These are phyloP conservation scores for Drosophila sechellia DNA, from an alignment of 1,140 invertebrate genomes.

Conservation along the genomic window DNA sequence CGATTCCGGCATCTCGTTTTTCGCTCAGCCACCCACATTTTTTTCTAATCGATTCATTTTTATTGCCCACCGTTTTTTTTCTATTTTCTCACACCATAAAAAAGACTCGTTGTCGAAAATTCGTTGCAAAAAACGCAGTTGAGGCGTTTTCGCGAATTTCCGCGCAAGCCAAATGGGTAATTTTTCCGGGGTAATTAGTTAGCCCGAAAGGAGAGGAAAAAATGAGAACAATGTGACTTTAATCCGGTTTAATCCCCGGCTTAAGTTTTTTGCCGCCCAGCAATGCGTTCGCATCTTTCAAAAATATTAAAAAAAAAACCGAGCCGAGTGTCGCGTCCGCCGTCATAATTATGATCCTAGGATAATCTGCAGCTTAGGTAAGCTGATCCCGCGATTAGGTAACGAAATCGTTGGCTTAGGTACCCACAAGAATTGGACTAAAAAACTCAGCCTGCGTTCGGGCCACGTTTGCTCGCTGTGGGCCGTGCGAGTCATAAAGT, in stretches of 20 bases:
- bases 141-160: slow-evolving; percentile 75
- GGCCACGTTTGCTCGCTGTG: slow-evolving; percentile 4
- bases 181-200: slow-evolving; percentile 73
- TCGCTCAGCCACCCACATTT: slow-evolving; percentile 15
- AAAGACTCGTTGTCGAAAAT: slow-evolving; percentile 32
- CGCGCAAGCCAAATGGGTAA: slow-evolving; percentile 73
- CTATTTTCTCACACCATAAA: slow-evolving; percentile 50
- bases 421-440: slow-evolving; percentile 77
- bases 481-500: slow-evolving; percentile 60
- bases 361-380: slow-evolving; percentile 81
- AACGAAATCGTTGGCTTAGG: slow-evolving; percentile 77
- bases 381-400: slow-evolving; percentile 79
- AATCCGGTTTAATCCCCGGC: slow-evolving; percentile 81
- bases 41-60: slow-evolving; percentile 80
- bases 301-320: slow-evolving; percentile 32
- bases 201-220: slow-evolving; percentile 66
- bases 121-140: slow-evolving; percentile 21
- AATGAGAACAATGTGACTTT: slow-evolving; percentile 78
- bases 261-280: slow-evolving; percentile 73
- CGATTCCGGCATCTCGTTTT: slow-evolving; percentile 12
- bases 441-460: slow-evolving; percentile 52
- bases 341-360: slow-evolving; percentile 83
- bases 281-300: slow-evolving; percentile 17
- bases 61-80: slow-evolving; percentile 56
- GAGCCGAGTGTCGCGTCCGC: slow-evolving; percentile 68